A percentile compares a stretch with the other conserved stretches of the same genome.
Conservation (phyloP, 2,797 vertebrate genomes). For the Hemitrygon akajei region DNA sequence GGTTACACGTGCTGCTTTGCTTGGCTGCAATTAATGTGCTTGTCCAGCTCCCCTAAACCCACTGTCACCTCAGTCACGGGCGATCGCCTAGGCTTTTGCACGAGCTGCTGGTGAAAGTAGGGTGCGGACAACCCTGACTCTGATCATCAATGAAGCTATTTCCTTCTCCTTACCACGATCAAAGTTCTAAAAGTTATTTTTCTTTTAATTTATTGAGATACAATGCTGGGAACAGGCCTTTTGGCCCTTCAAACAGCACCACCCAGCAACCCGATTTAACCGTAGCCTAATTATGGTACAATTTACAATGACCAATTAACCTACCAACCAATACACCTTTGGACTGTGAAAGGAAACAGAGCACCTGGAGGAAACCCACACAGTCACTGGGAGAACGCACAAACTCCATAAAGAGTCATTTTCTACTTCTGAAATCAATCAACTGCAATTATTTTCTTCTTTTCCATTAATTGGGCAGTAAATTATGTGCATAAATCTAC, state of each 20-base stretch:
- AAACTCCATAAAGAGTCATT: too few species aligned
- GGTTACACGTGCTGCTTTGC: background rate
- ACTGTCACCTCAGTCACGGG: background rate
- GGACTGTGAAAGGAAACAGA: too few species aligned
- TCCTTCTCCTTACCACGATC: background rate
- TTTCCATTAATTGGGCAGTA: background rate
- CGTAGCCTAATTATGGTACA: too few species aligned
- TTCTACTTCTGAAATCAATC: background rate
- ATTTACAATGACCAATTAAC: too few species aligned
- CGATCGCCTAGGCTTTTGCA: background rate
- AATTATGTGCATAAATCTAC: background rate
- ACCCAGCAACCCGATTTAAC: too few species aligned
- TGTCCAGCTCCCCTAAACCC: background rate
- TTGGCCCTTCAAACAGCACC: too few species aligned
- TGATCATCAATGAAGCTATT: background rate
- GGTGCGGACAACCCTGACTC: background rate
- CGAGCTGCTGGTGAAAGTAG: background rate
- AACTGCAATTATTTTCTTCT: background rate
- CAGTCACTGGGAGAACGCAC: too few species aligned
- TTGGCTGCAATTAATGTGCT: background rate
- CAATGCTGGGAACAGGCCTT: too few species aligned
- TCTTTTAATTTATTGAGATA: too few species aligned
- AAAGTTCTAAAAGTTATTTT: too few species aligned
- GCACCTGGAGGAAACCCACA: too few species aligned
- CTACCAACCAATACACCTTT: too few species aligned